Conservation (phyloP, 2,113 vertebrate species). For the Xiphophorus couchianus region DNA sequence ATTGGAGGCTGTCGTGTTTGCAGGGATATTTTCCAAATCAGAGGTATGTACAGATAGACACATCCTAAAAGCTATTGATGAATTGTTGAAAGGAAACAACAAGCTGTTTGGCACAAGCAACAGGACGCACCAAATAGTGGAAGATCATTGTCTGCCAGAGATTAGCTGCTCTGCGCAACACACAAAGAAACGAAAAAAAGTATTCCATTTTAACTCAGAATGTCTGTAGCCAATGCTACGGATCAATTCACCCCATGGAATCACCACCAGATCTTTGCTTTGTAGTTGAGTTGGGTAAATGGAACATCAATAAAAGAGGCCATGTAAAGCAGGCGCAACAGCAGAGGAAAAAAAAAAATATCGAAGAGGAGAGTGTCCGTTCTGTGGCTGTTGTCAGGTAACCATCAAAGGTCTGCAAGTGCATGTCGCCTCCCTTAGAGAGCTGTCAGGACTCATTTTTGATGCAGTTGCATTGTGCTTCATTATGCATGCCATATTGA, state of each 20-base stretch:
- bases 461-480: slow-evolving; percentile 39
- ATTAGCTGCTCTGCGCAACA: background rate
- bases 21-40: too few species aligned
- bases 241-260: slow-evolving; percentile 26
- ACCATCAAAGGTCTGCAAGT: slow-evolving; percentile 19
- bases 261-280: slow-evolving; percentile 32
- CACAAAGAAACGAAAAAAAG: background rate
- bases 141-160: background rate
- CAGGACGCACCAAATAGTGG: too few species aligned
- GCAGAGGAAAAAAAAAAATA: slow-evolving; percentile 11
- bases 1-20: too few species aligned
- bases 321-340: background rate
- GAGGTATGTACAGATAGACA: too few species aligned
- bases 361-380: background rate
- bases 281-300: slow-evolving; percentile 30
- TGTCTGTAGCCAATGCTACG: slow-evolving; percentile 26
- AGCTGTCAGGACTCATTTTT: slow-evolving; percentile 33
- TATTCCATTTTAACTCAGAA: background rate
- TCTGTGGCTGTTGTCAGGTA: background rate
- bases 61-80: too few species aligned
- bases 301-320: slow-evolving; percentile 41
- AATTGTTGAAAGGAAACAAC: too few species aligned
- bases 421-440: background rate
- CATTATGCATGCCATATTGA: slow-evolving; percentile 72
- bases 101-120: too few species aligned